phyloP scores from a whole-genome alignment of 2,113 vertebrate genomes.

The Bujurquina vittata region DNA sequence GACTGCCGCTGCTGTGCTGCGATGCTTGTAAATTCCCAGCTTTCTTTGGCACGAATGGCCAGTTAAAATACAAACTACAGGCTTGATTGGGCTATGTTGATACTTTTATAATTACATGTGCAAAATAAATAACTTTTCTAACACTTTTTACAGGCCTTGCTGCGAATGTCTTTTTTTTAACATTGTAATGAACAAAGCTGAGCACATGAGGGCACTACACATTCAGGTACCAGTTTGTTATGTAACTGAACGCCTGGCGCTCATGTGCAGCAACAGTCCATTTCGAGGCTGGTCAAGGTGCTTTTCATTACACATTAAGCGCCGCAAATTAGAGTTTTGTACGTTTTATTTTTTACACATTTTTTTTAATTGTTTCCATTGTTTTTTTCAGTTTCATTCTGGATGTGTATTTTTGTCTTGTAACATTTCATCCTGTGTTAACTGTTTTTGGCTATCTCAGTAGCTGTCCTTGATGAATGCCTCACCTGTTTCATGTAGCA shows the following conservation, averaged over 20 bases:
- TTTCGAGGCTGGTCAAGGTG: not conserved
- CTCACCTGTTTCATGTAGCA: not conserved
- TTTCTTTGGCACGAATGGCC: not conserved
- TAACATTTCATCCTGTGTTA: not conserved
- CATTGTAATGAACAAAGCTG: conserved; percentile 47
- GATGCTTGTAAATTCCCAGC: not conserved
- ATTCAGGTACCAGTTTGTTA: conserved; percentile 54
- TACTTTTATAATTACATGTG: conserved; percentile 4
- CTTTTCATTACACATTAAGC: not conserved
- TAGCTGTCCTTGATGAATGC: not conserved
- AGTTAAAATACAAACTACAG: not conserved
- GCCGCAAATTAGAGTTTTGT: not conserved
- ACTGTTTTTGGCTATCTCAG: not conserved
- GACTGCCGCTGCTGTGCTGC: not conserved
- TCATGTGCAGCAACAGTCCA: conserved; percentile 7
- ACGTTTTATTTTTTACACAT: not conserved
- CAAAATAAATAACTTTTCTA: conserved; percentile 29
- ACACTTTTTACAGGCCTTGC: conserved; percentile 10
- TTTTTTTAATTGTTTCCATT: not conserved
- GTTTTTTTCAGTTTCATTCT: not conserved
- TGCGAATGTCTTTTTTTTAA: conserved; percentile 1
- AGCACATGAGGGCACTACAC: conserved; percentile 73
- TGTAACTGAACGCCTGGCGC: conserved; percentile 22
- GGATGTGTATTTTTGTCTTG: not conserved
- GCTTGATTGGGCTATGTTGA: not conserved